These are phyloP conservation scores for Ips typographus DNA, from an alignment of 1,140 invertebrate genomes.

Conservation along the genomic window DNA sequence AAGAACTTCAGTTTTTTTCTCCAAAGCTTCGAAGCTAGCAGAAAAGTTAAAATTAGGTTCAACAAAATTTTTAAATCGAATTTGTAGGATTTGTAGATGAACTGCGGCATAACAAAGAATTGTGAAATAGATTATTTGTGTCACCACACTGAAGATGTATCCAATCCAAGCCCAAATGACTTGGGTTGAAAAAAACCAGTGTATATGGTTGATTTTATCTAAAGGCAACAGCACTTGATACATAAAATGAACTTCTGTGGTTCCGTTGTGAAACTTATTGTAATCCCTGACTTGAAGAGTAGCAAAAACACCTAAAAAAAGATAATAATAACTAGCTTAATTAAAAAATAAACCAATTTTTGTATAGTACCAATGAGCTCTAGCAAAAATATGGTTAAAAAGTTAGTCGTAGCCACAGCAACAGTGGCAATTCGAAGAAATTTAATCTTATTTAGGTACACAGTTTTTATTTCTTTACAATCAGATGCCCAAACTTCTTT, in stretches of 20 bases:
- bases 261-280: background rate
- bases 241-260: slow-evolving; percentile 9
- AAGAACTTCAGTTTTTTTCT: background rate
- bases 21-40: background rate
- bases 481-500: slow-evolving; percentile 8
- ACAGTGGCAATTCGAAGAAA: background rate
- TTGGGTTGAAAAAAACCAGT: slow-evolving; percentile 1
- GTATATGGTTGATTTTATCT: background rate
- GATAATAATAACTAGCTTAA: background rate
- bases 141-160: background rate
- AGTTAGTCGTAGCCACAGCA: background rate
- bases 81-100: slow-evolving; percentile 9
- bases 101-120: background rate
- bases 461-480: slow-evolving; percentile 8
- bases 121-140: background rate
- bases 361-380: background rate
- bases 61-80: slow-evolving; percentile 6
- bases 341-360: background rate
- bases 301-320: background rate
- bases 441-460: slow-evolving; percentile 4
- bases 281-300: background rate
- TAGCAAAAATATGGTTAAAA: background rate
- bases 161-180: background rate
- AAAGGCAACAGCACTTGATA: slow-evolving; percentile 5
- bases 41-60: background rate